Conservation (phyloP, 2,888 invertebrate genomes). For the Bhutanitis thaidina region DNA sequence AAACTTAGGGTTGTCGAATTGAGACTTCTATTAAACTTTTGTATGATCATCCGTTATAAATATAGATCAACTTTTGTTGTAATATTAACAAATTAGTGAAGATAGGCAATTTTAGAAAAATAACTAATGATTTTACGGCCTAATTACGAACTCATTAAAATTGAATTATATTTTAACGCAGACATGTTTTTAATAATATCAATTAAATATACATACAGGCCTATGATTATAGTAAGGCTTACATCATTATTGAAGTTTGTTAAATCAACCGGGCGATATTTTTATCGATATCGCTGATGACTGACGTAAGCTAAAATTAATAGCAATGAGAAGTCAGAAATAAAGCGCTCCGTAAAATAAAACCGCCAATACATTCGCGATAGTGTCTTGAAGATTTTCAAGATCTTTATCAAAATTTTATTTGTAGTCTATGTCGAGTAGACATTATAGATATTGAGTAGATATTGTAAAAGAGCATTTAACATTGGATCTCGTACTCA, state of each 20-base stretch:
- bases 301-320: constrained; percentile 32
- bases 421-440: constrained; percentile 11
- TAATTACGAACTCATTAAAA: too few relatives aligned
- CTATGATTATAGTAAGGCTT: constrained; percentile 2
- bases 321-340: constrained; percentile 27
- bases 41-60: background rate
- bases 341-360: constrained; percentile 18
- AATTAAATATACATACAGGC: background rate
- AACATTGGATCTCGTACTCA: too few relatives aligned
- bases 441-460: constrained; percentile 5
- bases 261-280: constrained; percentile 15
- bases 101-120: too few relatives aligned
- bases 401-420: constrained; percentile 17
- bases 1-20: constrained; percentile 42
- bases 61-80: too few relatives aligned
- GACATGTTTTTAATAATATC: too few relatives aligned
- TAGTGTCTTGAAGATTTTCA: constrained; percentile 15
- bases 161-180: too few relatives aligned
- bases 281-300: constrained; percentile 20
- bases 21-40: background rate
- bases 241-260: constrained; percentile 18
- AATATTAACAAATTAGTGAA: too few relatives aligned
- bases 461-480: too few relatives aligned
- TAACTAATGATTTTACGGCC: too few relatives aligned
- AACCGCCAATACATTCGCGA: constrained; percentile 18